Evolutionary conservation across 1,140 invertebrate genomes (phyloP).

Genomic region (Hormaphis cornu): DNA sequence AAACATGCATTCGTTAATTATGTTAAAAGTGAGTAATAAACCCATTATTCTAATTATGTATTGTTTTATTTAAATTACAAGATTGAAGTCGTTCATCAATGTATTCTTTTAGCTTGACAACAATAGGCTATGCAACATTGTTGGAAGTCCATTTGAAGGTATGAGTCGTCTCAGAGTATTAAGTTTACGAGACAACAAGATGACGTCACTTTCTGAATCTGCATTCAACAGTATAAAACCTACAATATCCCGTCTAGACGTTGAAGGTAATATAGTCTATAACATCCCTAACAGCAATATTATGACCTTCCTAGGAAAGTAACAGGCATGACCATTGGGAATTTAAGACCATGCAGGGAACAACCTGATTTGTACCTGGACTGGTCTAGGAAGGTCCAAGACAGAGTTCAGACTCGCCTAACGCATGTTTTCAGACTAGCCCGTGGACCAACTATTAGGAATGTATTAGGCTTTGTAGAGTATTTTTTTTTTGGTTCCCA

Average conservation of each 20-base stretch:
- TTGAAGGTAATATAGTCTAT: slow-evolving; percentile 57
- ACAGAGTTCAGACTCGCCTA: no score
- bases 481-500: no score
- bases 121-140: slow-evolving; percentile 44
- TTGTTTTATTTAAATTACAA: background rate
- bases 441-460: no score
- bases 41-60: background rate
- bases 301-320: background rate
- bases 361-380: no score
- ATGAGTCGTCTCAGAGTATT: slow-evolving; percentile 72
- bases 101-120: slow-evolving; percentile 42
- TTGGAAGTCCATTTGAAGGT: slow-evolving; percentile 62
- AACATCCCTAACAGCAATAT: background rate
- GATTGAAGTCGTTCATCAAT: background rate
- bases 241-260: slow-evolving; percentile 71
- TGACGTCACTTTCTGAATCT: slow-evolving; percentile 62
- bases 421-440: no score
- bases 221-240: slow-evolving; percentile 63
- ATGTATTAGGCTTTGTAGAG: no score
- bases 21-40: slow-evolving; percentile 59
- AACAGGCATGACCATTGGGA: background rate
- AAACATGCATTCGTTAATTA: slow-evolving; percentile 70
- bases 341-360: no score
- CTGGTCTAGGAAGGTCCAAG: no score
- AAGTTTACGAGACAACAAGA: slow-evolving; percentile 65